Percentiles rank a stretch among this genome's conserved stretches.
These are phyloP conservation scores for Megaceryle maxima DNA, from an alignment of 2,113 vertebrate genomes.

Conservation along the genomic window DNA sequence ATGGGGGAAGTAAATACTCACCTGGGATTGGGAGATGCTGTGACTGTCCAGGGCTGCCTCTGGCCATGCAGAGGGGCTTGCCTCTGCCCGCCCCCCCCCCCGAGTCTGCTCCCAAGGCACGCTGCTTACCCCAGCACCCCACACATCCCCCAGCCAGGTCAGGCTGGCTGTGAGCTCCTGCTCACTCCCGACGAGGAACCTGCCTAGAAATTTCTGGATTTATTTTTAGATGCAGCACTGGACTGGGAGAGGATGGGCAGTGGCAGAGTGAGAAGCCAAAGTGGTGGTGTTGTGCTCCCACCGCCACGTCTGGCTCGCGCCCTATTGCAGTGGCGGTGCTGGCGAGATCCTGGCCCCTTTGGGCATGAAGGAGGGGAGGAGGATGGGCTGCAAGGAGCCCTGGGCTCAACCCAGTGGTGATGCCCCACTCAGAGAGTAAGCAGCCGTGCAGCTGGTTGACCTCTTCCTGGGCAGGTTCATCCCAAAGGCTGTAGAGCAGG, in stretches of 20 bases:
- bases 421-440: accelerated
- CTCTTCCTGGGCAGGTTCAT: not conserved
- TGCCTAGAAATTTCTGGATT: slow-evolving; percentile 3
- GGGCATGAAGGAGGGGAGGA: not conserved
- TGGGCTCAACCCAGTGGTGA: accelerated
- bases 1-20: accelerated
- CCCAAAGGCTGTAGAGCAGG: not conserved
- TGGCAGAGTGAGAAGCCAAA: accelerated
- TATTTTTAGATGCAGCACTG: not conserved
- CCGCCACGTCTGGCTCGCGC: not conserved
- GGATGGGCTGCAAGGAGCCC: not conserved
- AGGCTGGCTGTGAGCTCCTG: accelerated
- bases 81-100: too few relatives aligned
- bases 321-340: too few relatives aligned
- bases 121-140: not conserved
- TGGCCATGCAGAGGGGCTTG: not conserved
- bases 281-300: accelerated
- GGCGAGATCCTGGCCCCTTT: too few relatives aligned
- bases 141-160: not conserved
- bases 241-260: not conserved
- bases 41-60: not conserved
- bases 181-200: not conserved
- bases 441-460: accelerated
- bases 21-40: not conserved
- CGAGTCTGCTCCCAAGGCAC: accelerated